Base-by-base conservation (phyloP, 2,888 invertebrate species). In the Stegophylla sp. region DNA sequence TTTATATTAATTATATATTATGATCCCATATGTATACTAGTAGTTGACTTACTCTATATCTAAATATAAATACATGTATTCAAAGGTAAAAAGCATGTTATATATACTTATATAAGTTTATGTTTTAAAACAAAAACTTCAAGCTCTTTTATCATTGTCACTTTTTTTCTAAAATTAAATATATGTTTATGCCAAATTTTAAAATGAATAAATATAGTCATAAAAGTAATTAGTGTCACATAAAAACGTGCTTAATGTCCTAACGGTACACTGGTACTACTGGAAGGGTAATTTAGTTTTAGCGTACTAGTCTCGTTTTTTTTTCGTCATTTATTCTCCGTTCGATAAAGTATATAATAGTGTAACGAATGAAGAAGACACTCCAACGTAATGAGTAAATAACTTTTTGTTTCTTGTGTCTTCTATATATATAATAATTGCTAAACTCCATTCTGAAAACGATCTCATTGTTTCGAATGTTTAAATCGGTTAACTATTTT, bases 71-170 rank as follows among this genome's bases (percentile, higher is more conserved):
- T 5, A 34, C 34, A 7, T 34, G 7, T 34, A n/a, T n/a, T n/a
- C n/a, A n/a, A n/a, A n/a, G n/a, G n/a, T n/a, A n/a, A n/a, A n/a
- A n/a, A n/a, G n/a, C n/a, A n/a, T n/a, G n/a, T n/a, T n/a, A n/a
- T n/a, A n/a, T n/a, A n/a, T n/a, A n/a, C n/a, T n/a, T n/a, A 34
- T 34, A 34, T 34, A 5, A 3, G 2, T 56, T 53, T 20, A 7
- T 20, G 12, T 56, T 56, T 56, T 56, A 2, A 23, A 56, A 7
- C 20, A 56, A 56, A 56, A 20, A 56, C 3, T 20, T 45, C 20
- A 56, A 56, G 20, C 34, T 56, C 23, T 56, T 56, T 56, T 20
- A 56, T 56, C 56, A 56, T 12, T 56, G 56, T 56, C 56, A 56
- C 56, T 23, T 56, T 56, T 34, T 56, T 12, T 56, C 56, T 56